Evolutionary conservation across 2,113 vertebrate genomes (phyloP).

Genomic region (Cottus gobio): DNA sequence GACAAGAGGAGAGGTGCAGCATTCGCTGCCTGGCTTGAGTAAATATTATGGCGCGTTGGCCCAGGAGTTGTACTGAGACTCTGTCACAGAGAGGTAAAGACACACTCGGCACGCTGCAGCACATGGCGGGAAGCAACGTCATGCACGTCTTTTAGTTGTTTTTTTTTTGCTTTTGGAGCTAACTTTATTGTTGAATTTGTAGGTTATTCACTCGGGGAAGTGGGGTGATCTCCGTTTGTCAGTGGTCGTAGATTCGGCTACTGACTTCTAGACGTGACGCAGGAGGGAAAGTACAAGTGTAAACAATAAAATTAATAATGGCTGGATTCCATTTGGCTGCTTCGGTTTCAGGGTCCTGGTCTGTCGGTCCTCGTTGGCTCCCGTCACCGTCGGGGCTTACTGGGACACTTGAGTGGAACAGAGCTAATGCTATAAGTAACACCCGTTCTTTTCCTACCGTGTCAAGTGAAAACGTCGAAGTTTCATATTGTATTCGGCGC

Average conservation of each 20-base stretch:
- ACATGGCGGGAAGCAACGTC: neutral
- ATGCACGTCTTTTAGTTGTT: neutral
- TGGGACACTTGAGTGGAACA: neutral
- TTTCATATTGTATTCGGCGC: neutral
- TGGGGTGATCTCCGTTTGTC: neutral
- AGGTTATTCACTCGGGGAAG: neutral
- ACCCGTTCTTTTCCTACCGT: neutral
- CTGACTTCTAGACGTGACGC: neutral
- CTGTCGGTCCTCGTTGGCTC: neutral
- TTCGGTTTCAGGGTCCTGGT: neutral
- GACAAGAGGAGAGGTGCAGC: conserved; percentile 64
- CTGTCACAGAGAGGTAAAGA: conserved; percentile 41
- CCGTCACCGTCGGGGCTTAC: neutral
- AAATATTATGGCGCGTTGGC: conserved; percentile 78
- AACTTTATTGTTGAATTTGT: neutral
- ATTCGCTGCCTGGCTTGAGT: conserved; percentile 71
- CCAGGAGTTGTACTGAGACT: conserved; percentile 49
- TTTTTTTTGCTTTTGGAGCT: neutral
- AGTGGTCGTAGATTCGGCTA: neutral
- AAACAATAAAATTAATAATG: neutral
- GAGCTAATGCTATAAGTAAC: neutral
- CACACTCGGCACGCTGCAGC: conserved; percentile 31
- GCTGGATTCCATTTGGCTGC: neutral
- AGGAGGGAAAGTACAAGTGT: neutral
- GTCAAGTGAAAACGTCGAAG: neutral